Evolutionary conservation across 2,797 vertebrate genomes (phyloP).

Genomic region (Hybognathus amarus): DNA sequence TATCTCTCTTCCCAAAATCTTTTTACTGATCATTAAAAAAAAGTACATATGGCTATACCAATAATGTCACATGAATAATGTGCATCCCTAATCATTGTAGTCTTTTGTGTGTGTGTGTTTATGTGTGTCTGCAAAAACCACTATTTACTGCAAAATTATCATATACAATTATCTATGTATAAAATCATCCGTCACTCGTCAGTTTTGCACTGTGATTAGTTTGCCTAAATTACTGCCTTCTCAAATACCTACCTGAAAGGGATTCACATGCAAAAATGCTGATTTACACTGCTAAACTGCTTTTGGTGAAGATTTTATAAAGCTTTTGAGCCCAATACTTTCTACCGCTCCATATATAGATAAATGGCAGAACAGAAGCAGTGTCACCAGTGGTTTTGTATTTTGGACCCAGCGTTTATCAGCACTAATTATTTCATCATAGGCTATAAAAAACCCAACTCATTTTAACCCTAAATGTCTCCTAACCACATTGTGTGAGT

Average conservation of each 20-base stretch:
- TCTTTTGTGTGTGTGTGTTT: neutral
- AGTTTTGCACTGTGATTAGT: neutral
- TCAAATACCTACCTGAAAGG: conserved; percentile 21
- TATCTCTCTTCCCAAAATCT: neutral
- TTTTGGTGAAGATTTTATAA: conserved; percentile 57
- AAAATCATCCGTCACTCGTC: neutral
- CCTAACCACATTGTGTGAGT: conserved; percentile 61
- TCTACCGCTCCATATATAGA: conserved; percentile 20
- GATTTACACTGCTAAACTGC: conserved; percentile 51
- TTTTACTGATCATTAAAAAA: neutral
- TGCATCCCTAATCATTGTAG: neutral
- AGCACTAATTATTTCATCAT: conserved; percentile 9
- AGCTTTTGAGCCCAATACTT: conserved; percentile 53
- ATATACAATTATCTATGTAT: neutral
- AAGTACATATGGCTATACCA: no score
- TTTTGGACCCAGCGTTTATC: conserved; percentile 47
- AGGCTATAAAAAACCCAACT: neutral
- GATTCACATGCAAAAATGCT: conserved; percentile 42
- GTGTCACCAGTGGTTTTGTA: neutral
- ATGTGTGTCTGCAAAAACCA: neutral
- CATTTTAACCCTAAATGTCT: neutral
- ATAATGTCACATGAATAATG: neutral
- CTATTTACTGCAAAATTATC: neutral
- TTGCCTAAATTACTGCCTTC: neutral
- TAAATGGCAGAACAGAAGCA: neutral